Conservation (phyloP, 2,113 vertebrate species). For the Lates calcarifer region DNA sequence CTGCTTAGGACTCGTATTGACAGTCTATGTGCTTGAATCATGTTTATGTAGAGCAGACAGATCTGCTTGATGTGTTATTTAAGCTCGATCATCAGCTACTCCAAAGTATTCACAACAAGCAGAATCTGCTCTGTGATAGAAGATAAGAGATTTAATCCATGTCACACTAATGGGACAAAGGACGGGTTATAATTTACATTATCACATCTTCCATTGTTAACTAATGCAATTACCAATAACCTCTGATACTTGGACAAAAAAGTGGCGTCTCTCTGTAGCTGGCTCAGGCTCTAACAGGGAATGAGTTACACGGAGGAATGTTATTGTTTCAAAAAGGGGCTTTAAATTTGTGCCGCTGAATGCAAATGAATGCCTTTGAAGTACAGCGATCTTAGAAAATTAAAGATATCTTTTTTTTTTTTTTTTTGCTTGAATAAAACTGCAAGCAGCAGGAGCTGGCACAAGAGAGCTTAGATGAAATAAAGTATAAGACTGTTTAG, state of each 20-base stretch:
- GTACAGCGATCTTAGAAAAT: conserved; percentile 66
- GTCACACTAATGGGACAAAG: conserved; percentile 44
- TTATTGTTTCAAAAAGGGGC: conserved; percentile 72
- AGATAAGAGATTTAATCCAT: conserved; percentile 50
- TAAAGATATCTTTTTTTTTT: conserved; percentile 39
- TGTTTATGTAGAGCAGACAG: conserved; percentile 26
- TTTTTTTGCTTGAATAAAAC: conserved; percentile 43
- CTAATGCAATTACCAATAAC: conserved; percentile 57
- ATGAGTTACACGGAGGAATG: conserved; percentile 51
- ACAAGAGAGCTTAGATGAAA: conserved; percentile 41
- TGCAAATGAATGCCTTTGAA: conserved; percentile 77
- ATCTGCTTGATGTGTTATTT: conserved; percentile 48
- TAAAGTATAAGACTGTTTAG: conserved; percentile 46
- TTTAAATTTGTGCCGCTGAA: conserved; percentile 69
- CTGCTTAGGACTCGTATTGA: conserved; percentile 28
- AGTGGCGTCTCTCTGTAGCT: conserved; percentile 40
- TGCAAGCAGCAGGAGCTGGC: conserved; percentile 25
- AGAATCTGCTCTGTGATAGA: conserved; percentile 32
- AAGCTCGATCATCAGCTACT: conserved; percentile 19
- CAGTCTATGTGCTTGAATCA: conserved; percentile 38
- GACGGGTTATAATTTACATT: conserved; percentile 45
- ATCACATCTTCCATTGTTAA: conserved; percentile 48
- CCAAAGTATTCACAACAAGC: conserved; percentile 28
- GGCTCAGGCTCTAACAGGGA: conserved; percentile 58
- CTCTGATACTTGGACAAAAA: conserved; percentile 46